Conservation (phyloP, 2,113 vertebrate species). For the Chionodraco myersi region DNA sequence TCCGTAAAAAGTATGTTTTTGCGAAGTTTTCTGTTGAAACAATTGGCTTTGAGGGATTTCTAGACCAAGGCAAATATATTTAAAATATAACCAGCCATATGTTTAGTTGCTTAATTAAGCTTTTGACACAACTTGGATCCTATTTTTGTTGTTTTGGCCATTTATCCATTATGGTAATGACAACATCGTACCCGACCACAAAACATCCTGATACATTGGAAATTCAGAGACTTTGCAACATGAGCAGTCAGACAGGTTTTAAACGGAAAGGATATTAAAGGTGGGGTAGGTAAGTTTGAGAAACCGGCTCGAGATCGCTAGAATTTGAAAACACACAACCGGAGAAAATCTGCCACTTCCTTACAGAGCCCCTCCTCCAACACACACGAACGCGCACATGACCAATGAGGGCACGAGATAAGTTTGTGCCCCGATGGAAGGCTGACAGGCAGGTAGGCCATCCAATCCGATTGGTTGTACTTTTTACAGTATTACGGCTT, state of each 20-base stretch:
- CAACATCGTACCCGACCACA: neutral
- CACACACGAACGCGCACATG: no score
- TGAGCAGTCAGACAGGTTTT: neutral
- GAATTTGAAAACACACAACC: no score
- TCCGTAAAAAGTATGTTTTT: neutral
- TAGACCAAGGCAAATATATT: neutral
- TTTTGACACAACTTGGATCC: neutral
- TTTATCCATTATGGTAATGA: neutral
- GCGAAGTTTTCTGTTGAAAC: neutral
- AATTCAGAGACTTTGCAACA: neutral
- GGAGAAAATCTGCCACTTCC: no score
- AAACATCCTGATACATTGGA: neutral
- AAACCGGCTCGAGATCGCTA: no score
- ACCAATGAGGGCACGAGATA: no score
- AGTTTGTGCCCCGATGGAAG: no score
- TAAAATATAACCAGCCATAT: neutral
- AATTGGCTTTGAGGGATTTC: neutral
- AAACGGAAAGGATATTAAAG: neutral
- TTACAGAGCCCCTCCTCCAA: no score
- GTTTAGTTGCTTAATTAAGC: neutral
- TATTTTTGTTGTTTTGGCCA: neutral
- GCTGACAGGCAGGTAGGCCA: no score
- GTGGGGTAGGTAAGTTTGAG: no score
- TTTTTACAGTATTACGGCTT: no score
- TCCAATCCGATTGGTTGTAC: no score